A percentile compares a stretch with the other conserved stretches of the same genome.
phyloP scores from a whole-genome alignment of 2,797 vertebrate genomes.

The Acrocephalus scirpaceus region DNA sequence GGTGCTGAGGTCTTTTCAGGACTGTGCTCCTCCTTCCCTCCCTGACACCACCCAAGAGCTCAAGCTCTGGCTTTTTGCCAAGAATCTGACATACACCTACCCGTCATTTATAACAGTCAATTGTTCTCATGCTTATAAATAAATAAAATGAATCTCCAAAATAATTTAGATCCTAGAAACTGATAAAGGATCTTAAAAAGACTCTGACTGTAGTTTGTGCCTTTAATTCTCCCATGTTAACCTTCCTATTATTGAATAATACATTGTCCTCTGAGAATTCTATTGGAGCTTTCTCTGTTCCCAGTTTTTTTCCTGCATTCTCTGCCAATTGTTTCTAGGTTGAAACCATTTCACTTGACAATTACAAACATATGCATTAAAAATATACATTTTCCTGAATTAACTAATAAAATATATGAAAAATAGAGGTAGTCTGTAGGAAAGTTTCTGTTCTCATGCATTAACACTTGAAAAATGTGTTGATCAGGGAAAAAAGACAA shows the following conservation, averaged over 20 bases:
- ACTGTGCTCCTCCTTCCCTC: not conserved
- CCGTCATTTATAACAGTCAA: slow-evolving; percentile 24
- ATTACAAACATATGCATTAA: slow-evolving; percentile 59
- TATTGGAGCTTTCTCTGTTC: slow-evolving; percentile 38
- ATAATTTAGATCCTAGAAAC: slow-evolving; percentile 46
- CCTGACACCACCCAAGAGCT: slow-evolving; percentile 22
- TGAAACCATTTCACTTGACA: slow-evolving; percentile 45
- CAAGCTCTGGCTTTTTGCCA: slow-evolving; percentile 23
- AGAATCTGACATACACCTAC: slow-evolving; percentile 46
- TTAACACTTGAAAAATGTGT: slow-evolving; percentile 1
- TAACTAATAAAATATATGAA: not conserved
- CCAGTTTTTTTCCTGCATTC: slow-evolving; percentile 62
- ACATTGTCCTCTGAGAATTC: slow-evolving; percentile 44
- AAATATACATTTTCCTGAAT: not conserved
- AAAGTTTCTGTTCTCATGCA: slow-evolving; percentile 8
- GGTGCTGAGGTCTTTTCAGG: slow-evolving; percentile 4
- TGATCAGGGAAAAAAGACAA: not conserved
- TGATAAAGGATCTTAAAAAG: slow-evolving; percentile 22
- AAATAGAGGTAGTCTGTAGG: slow-evolving; percentile 14
- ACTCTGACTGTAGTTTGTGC: not conserved
- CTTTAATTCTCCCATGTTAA: slow-evolving; percentile 36
- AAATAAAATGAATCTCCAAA: slow-evolving; percentile 53
- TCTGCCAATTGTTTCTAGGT: slow-evolving; percentile 69
- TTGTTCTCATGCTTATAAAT: slow-evolving; percentile 43
- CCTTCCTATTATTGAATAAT: slow-evolving; percentile 53